Percentiles rank a stretch among this genome's conserved stretches.
These are phyloP conservation scores for Chiloscyllium plagiosum DNA, from an alignment of 2,113 vertebrate genomes.

Conservation along the genomic window DNA sequence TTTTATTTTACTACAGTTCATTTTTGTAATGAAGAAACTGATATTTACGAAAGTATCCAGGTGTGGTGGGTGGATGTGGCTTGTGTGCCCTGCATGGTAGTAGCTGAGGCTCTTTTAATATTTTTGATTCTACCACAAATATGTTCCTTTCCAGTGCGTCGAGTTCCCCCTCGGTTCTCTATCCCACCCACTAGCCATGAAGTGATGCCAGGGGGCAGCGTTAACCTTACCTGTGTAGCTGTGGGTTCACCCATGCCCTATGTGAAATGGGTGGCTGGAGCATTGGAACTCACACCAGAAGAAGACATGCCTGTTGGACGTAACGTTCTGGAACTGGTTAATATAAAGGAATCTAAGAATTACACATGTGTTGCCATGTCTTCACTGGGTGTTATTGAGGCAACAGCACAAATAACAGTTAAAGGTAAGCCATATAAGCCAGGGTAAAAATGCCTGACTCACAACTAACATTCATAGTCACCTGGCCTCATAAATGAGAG, in stretches of 20 bases:
- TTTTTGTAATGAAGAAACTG: not conserved
- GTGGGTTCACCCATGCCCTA: slow-evolving; percentile 96
- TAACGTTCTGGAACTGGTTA: slow-evolving; percentile 85
- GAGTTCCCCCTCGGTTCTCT: slow-evolving; percentile 94
- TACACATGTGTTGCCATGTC: slow-evolving; percentile 96
- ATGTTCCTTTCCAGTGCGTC: slow-evolving; percentile 79
- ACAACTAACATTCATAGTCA: not conserved
- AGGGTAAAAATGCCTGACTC: too few relatives aligned
- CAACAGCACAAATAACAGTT: slow-evolving; percentile 85
- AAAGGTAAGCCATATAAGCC: slow-evolving; percentile 68
- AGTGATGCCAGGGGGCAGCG: slow-evolving; percentile 92
- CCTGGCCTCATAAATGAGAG: not conserved
- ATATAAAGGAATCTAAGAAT: slow-evolving; percentile 81
- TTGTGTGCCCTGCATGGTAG: slow-evolving; percentile 26
- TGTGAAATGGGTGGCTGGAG: slow-evolving; percentile 86
- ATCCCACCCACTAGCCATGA: slow-evolving; percentile 92
- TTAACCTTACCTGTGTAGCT: slow-evolving; percentile 94
- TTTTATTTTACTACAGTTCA: slow-evolving; percentile 1
- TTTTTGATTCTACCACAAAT: slow-evolving; percentile 50
- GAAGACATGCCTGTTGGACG: slow-evolving; percentile 89
- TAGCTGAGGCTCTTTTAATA: not conserved
- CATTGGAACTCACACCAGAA: slow-evolving; percentile 80
- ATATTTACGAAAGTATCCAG: not conserved
- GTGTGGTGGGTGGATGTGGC: slow-evolving; percentile 26
- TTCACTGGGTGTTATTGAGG: slow-evolving; percentile 85